phyloP scores from a whole-genome alignment of 1,140 invertebrate genomes.

The Drosophila nannoptera region DNA sequence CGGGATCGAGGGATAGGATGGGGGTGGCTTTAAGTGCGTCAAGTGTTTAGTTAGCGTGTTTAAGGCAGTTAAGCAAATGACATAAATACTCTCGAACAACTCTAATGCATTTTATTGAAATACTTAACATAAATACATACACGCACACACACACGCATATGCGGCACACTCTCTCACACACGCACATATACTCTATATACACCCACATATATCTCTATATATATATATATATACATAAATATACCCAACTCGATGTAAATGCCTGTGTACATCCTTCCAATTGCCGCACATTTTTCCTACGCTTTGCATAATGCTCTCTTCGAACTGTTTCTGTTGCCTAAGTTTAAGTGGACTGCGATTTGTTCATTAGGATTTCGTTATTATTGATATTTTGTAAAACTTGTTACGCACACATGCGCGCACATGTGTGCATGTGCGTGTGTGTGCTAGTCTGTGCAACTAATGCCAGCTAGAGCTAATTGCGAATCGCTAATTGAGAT shows the following conservation, averaged over 20 bases:
- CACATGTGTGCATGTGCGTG: constrained; percentile 1
- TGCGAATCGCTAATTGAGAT: constrained; percentile 63
- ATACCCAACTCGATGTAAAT: constrained; percentile 42
- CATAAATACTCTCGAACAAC: constrained; percentile 73
- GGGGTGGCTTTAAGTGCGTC: constrained; percentile 13
- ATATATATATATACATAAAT: constrained; percentile 19
- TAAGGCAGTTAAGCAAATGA: constrained; percentile 68
- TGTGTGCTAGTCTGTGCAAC: constrained; percentile 3
- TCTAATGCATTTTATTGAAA: constrained; percentile 70
- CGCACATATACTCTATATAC: constrained; percentile 8
- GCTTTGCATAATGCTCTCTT: constrained; percentile 48
- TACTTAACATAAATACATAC: constrained; percentile 44
- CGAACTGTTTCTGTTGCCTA: constrained; percentile 66
- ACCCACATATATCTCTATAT: not conserved
- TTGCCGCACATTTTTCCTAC: constrained; percentile 65
- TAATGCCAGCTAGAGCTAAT: constrained; percentile 36
- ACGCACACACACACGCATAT: constrained; percentile 15
- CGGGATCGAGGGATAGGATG: not conserved
- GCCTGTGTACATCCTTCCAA: constrained; percentile 26
- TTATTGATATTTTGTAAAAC: constrained; percentile 55
- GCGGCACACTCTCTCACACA: too few relatives aligned
- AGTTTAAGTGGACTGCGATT: constrained; percentile 67
- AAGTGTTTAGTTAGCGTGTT: constrained; percentile 61
- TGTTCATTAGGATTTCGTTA: constrained; percentile 41
- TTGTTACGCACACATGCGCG: constrained; percentile 37